Evolutionary conservation across 1,140 invertebrate genomes (phyloP).

Genomic region (Megalonaias nervosa): DNA sequence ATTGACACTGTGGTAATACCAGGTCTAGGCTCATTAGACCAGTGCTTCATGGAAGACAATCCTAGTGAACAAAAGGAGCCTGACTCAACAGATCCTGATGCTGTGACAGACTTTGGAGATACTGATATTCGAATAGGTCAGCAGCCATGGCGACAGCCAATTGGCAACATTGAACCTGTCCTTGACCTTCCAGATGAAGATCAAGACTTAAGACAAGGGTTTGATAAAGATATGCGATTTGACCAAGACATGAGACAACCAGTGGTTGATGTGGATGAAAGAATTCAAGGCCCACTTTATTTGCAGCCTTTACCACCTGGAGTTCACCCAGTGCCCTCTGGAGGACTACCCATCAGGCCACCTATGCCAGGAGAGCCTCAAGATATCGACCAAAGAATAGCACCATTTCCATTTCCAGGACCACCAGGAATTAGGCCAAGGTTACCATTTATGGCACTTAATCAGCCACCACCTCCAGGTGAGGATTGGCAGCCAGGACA

Average conservation of each 20-base stretch:
- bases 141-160: not conserved
- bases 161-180: not conserved
- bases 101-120: conserved; percentile 19
- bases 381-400: conserved; percentile 22
- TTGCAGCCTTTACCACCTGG: conserved; percentile 4
- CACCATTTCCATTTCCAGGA: not conserved
- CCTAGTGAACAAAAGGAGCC: conserved; percentile 11
- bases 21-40: too few relatives aligned
- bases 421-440: not conserved
- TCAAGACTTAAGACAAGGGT: not conserved
- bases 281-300: not conserved
- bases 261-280: conserved; percentile 8
- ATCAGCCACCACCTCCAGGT: conserved; percentile 28
- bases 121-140: conserved; percentile 9
- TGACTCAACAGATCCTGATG: not conserved
- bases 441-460: not conserved
- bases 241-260: not conserved
- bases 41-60: conserved; percentile 14
- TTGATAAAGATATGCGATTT: not conserved
- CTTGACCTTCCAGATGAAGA: not conserved
- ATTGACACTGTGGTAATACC: too few relatives aligned
- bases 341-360: not conserved
- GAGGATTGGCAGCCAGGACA: conserved; percentile 24
- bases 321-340: not conserved
- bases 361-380: not conserved